Evolutionary conservation across 2,888 invertebrate genomes (phyloP).

Genomic region (Galerucella nymphaeae): DNA sequence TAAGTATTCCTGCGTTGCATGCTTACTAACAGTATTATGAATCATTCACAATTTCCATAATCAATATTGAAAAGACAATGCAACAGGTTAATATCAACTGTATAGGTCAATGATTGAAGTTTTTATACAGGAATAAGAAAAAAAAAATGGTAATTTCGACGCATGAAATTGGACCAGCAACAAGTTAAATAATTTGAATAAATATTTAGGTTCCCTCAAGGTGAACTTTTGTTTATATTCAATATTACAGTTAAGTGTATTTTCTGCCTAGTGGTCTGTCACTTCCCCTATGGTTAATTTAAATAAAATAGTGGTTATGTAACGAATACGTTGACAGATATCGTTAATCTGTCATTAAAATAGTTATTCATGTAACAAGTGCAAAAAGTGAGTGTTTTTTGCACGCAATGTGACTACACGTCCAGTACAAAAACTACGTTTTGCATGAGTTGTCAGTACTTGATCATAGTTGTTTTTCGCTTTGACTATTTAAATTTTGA

Average conservation of each 20-base stretch:
- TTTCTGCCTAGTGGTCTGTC: neutral
- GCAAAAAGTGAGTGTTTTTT: too few species aligned
- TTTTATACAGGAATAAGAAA: neutral
- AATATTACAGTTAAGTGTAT: neutral
- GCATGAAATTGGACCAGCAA: too few species aligned
- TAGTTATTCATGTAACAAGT: too few species aligned
- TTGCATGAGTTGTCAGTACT: too few species aligned
- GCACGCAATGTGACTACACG: too few species aligned
- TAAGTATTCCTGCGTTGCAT: slow-evolving; percentile 17
- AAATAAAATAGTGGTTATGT: neutral
- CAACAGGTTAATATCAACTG: slow-evolving; percentile 30
- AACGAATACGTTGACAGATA: neutral
- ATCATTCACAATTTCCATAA: slow-evolving; percentile 37
- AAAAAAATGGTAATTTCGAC: too few species aligned
- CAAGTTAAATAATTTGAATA: too few species aligned
- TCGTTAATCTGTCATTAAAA: neutral
- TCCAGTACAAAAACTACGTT: too few species aligned
- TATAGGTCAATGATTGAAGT: slow-evolving; percentile 8
- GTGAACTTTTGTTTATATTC: neutral
- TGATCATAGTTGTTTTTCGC: too few species aligned
- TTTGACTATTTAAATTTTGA: too few species aligned
- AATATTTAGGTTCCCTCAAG: neutral
- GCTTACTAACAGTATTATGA: slow-evolving; percentile 22
- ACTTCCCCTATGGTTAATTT: neutral
- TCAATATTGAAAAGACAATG: slow-evolving; percentile 31